Base-by-base conservation (phyloP, 2,113 vertebrate species). In the Rhineura floridana region DNA sequence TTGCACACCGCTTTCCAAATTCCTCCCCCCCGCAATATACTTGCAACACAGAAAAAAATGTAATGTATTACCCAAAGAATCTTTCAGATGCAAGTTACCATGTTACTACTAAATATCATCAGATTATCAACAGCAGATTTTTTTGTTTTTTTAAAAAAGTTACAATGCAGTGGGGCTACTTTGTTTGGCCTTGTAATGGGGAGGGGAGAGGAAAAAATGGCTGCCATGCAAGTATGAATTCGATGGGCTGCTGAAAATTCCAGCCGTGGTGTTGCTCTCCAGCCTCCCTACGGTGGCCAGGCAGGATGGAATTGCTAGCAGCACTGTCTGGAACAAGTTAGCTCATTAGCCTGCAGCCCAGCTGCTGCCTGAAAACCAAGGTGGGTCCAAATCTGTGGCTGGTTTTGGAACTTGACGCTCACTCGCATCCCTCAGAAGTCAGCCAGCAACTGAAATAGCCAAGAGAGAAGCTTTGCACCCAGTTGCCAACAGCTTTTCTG, bases 371-470 rank as follows among this genome's bases (percentile, higher is more conserved):
- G 72, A 76, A 88, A 67, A 55, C 88, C 70, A 81, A 86, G 72
- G 80, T 86, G 89, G 89, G 48, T 83, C 84, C 84, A 83, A 70
- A 83, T 69, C 62, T 3, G 6, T 52, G 36, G 79, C 80, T 90
- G 84, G 72, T 78, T 83, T 83, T 86, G 89, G 89, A 90, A 86
- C 80, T 72, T 44, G 59, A 90, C 89, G 78, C 84, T 86, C 46
- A 33, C 79, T 82, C 33, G 8, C 84, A 69, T 90, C 84, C 55
- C 84, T 82, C 85, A 86, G 80, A 86, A 86, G 80, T 75, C 80
- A 90, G 89, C 72, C 89, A 90, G 84, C 62, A 77, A 86, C 84
- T 87, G 72, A 90, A 87, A 87, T 83, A 86, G 84, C 89, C 84
- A 86, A 59, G 73, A 80, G 84, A 86, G 80, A 72, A 69, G 89